Conservation (phyloP, 2,113 vertebrate species). For the Heterotilapia buettikoferi region DNA sequence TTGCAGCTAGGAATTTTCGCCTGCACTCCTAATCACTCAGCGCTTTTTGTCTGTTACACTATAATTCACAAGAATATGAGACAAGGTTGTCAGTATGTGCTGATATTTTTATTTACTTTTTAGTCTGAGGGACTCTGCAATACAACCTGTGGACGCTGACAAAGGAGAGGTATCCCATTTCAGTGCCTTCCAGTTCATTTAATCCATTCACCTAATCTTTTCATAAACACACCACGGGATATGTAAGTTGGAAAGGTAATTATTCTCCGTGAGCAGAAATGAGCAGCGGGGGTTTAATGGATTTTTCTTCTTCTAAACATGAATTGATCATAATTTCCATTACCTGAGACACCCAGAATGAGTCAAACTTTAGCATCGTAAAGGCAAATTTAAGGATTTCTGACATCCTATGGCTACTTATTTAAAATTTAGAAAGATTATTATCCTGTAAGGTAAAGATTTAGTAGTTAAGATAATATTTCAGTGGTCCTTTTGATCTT, state of each 20-base stretch:
- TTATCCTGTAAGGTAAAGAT: background rate
- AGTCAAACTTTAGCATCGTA: background rate
- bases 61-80: background rate
- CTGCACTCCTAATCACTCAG: background rate
- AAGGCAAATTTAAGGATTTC: background rate
- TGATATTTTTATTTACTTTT: background rate
- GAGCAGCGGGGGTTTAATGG: conserved; percentile 34
- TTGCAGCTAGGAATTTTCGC: background rate
- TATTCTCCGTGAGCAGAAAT: conserved; percentile 27
- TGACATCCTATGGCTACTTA: background rate
- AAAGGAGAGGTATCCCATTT: conserved; percentile 8
- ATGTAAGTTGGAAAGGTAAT: conserved; percentile 25
- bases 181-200: conserved; percentile 32
- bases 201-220: conserved; percentile 39
- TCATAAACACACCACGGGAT: conserved; percentile 28
- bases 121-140: background rate
- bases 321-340: conserved; percentile 35
- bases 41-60: background rate
- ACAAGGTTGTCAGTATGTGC: background rate
- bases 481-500: background rate
- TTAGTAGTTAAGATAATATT: background rate
- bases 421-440: background rate
- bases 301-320: conserved; percentile 23
- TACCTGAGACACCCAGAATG: background rate
- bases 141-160: background rate